Conservation (phyloP, 2,113 vertebrate genomes). For the Dryoscopus gambensis region DNA sequence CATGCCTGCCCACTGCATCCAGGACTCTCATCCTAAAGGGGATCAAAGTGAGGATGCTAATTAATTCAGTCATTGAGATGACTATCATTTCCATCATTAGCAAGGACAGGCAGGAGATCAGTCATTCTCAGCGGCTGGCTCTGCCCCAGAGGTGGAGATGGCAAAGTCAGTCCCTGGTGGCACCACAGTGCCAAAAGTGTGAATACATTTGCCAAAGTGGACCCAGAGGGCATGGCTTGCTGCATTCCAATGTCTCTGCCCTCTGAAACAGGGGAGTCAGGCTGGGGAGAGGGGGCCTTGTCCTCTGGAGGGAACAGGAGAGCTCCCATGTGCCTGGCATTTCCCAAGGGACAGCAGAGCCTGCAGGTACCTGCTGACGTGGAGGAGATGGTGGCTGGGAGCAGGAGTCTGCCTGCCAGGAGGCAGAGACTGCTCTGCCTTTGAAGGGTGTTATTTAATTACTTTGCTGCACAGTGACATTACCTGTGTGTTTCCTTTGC, state of each 20-base stretch:
- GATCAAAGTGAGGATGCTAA: background rate
- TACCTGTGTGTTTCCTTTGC: background rate
- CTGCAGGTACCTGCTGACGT: background rate
- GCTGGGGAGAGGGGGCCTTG: background rate
- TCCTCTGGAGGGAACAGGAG: too few species aligned
- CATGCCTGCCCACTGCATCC: background rate
- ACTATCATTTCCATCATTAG: background rate
- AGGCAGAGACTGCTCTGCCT: background rate
- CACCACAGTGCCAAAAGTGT: accelerated
- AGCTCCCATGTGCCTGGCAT: accelerated
- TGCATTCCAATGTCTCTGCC: background rate
- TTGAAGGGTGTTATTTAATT: background rate
- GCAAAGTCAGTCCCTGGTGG: background rate
- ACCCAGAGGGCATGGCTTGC: background rate
- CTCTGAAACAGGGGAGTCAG: background rate
- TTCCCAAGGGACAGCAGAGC: background rate
- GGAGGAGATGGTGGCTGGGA: background rate
- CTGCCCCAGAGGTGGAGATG: background rate
- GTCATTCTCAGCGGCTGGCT: background rate
- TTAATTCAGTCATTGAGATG: background rate
- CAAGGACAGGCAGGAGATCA: background rate
- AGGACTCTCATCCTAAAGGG: background rate
- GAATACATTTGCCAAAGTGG: background rate
- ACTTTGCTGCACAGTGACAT: background rate
- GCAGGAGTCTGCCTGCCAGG: background rate